Conservation (phyloP, 2,113 vertebrate genomes). For the Canis aureus region DNA sequence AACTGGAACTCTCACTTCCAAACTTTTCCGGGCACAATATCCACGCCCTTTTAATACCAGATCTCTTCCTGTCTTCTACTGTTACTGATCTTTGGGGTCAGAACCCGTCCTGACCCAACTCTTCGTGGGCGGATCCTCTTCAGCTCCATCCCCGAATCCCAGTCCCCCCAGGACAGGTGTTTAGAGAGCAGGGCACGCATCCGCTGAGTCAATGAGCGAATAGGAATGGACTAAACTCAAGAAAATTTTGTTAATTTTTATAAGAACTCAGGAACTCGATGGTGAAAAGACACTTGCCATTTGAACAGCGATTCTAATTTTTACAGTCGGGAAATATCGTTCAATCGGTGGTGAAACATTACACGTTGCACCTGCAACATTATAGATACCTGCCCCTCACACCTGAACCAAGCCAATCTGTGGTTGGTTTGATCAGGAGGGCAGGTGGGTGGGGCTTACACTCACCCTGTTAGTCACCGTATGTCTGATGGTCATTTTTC, state of each 20-base stretch:
- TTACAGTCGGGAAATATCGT: not conserved
- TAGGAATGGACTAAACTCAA: not conserved
- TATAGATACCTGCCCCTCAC: rapidly evolving
- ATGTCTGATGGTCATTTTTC: rapidly evolving
- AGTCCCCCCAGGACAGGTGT: not conserved
- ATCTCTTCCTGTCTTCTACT: not conserved
- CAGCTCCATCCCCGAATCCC: not conserved
- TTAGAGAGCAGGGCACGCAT: rapidly evolving
- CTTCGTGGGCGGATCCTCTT: rapidly evolving
- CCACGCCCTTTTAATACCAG: rapidly evolving
- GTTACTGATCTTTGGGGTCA: not conserved
- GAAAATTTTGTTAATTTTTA: not conserved
- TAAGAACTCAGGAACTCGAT: not conserved
- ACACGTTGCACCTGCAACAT: not conserved
- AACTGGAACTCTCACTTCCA: not conserved
- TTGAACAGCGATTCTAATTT: not conserved
- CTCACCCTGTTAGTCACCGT: rapidly evolving
- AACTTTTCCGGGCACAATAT: too few relatives aligned
- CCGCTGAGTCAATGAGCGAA: not conserved
- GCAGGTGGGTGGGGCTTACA: rapidly evolving
- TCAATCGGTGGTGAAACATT: not conserved
- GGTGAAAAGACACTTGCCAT: not conserved
- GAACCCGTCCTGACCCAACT: not conserved
- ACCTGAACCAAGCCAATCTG: rapidly evolving
- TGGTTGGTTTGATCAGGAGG: rapidly evolving